These are phyloP conservation scores for Thymelicus lineola DNA, from an alignment of 2,888 invertebrate genomes.

Conservation along the genomic window DNA sequence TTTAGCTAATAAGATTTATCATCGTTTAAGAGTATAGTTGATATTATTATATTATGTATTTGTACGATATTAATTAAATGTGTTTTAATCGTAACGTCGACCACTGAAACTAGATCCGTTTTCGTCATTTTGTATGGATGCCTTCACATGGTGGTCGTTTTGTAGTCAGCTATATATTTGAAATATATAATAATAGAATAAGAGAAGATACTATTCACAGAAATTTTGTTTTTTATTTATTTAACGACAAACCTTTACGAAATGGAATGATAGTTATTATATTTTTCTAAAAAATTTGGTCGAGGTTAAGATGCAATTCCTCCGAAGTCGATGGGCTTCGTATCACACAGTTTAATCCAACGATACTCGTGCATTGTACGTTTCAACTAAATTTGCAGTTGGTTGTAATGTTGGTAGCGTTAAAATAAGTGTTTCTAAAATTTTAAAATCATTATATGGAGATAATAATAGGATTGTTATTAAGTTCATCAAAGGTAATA, in stretches of 20 bases:
- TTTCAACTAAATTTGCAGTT: no score
- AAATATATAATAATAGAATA: constrained; percentile 68
- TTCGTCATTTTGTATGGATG: constrained; percentile 18
- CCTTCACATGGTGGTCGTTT: constrained; percentile 41
- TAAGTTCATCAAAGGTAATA: no score
- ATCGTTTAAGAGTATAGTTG: constrained; percentile 65
- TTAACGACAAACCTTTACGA: constrained; percentile 12
- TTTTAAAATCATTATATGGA: no score
- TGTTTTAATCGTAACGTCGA: constrained; percentile 71
- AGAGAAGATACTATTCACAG: constrained; percentile 71
- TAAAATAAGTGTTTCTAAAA: no score
- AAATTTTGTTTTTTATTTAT: constrained; percentile 61
- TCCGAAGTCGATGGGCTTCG: no score
- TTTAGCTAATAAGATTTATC: constrained; percentile 62
- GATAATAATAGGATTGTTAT: no score
- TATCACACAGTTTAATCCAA: no score
- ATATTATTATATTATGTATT: constrained; percentile 61
- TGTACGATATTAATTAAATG: constrained; percentile 72
- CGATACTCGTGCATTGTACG: no score
- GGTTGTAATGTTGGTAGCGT: no score
- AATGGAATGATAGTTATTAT: no score
- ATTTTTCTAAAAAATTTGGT: no score
- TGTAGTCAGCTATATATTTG: constrained; percentile 71
- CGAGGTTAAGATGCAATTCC: no score
- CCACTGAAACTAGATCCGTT: constrained; percentile 28